Evolutionary conservation across 2,113 vertebrate species (phyloP), one percentile per base, ranked within the genome.

Genomic region (Malurus elegans): DNA sequence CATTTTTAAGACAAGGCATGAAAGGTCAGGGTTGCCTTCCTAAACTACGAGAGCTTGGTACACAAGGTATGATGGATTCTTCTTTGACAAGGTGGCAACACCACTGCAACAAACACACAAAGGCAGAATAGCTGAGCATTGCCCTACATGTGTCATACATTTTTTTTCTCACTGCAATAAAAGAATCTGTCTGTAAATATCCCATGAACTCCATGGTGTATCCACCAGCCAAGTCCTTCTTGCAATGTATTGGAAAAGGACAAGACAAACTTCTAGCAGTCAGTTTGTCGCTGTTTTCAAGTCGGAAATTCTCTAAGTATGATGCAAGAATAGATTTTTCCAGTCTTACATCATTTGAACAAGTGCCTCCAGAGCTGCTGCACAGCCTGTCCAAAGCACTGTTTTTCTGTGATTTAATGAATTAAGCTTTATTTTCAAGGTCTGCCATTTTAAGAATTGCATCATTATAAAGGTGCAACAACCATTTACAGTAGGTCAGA

Each of bases 301-400:
- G 64, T 47, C 70, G 51, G 40, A 92, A 86, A 70, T 90, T 76
- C 75, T 79, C 40, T 1, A 7, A 75, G 42, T 53, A 53, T 65
- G 71, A 79, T n/a, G 14, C 31, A 81, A 88, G n/a, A 90, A 40
- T 7, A 57, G n/a, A 81, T 84, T 82, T 94, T 87, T 93, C 36
- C 48, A 38, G 28, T 57, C 62, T 73, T 88, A 38, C 1, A 0
- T 75, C 79, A 83, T 65, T 76, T 60, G 29, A 69, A 44, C 8
- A 67, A 84, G 26, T 65, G 40, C 48, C n/a, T 57, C 28, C 14
- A n/a, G 54, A 88, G 48, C 57, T 51, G 36, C 40, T 75, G 61
- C 38, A 29, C 65, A 71, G 34, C 44, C 65, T 53, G 66, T 25
- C 51, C 62, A 67, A 54, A 76, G 44, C 47, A 47, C 32, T 64